phyloP scores from a whole-genome alignment of 2,888 invertebrate genomes.

The Endotricha flammealis region DNA sequence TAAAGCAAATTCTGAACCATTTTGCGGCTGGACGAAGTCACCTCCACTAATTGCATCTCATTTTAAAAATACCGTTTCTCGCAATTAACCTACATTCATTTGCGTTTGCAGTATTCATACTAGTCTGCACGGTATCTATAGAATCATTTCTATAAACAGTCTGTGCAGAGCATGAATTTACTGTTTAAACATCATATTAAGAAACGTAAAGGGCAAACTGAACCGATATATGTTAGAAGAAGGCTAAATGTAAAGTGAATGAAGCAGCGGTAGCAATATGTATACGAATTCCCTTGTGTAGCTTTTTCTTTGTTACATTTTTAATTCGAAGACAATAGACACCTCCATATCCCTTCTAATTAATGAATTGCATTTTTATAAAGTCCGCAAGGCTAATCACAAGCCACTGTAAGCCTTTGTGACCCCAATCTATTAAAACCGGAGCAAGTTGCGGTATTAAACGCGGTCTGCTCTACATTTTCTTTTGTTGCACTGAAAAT shows the following conservation, averaged over 20 bases:
- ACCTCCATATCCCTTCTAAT: slow-evolving; percentile 19
- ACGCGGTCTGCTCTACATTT: slow-evolving; percentile 13
- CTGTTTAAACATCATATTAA: no score
- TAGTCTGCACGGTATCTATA: not conserved
- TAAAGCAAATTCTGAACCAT: slow-evolving; percentile 41
- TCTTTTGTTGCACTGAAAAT: slow-evolving; percentile 3
- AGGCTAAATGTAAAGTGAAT: no score
- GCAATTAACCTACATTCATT: slow-evolving; percentile 57
- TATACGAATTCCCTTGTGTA: no score
- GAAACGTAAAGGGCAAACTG: no score
- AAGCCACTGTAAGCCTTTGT: slow-evolving; percentile 11
- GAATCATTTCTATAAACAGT: no score
- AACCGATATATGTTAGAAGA: no score
- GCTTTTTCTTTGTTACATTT: no score
- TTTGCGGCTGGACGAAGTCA: slow-evolving; percentile 36
- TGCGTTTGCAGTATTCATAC: slow-evolving; percentile 6
- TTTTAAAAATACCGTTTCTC: slow-evolving; percentile 45
- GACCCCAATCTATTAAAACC: slow-evolving; percentile 1
- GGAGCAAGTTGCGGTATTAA: not conserved
- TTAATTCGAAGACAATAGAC: slow-evolving; percentile 13
- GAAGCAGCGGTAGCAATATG: no score
- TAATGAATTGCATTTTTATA: slow-evolving; percentile 22
- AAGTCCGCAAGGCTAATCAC: slow-evolving; percentile 19
- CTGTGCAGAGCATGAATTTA: no score
- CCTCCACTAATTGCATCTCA: slow-evolving; percentile 57